Conservation (phyloP, 2,888 invertebrate genomes). For the Pegoplata infirma region DNA sequence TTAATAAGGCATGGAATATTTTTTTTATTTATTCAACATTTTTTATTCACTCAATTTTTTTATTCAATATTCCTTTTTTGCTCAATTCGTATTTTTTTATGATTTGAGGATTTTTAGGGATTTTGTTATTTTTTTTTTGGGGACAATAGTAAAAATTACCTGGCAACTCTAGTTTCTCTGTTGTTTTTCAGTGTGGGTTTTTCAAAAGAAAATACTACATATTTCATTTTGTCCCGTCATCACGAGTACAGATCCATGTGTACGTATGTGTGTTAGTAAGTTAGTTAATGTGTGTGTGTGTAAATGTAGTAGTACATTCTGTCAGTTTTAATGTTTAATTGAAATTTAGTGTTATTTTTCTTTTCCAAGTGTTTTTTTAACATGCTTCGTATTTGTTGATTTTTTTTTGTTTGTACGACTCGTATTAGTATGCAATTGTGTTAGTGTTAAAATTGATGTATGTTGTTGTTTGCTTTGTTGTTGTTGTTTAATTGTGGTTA, state of each 20-base stretch:
- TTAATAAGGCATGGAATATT: too few species aligned
- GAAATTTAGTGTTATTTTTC: slow-evolving; percentile 56
- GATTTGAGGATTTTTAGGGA: too few species aligned
- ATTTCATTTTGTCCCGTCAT: slow-evolving; percentile 3
- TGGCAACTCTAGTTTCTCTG: too few species aligned
- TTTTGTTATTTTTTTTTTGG: too few species aligned
- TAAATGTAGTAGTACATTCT: too few species aligned
- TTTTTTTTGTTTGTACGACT: not conserved
- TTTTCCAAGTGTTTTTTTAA: slow-evolving; percentile 34
- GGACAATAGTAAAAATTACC: too few species aligned
- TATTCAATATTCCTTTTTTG: too few species aligned
- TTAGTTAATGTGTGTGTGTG: not conserved
- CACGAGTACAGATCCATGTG: not conserved
- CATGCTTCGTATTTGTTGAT: not conserved
- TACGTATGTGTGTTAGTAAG: not conserved
- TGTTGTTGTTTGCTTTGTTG: slow-evolving; percentile 7
- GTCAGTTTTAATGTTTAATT: slow-evolving; percentile 50
- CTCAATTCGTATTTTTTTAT: too few species aligned
- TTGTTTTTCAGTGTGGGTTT: too few species aligned
- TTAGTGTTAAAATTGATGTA: slow-evolving; percentile 23
- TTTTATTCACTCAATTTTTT: too few species aligned
- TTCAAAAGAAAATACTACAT: not conserved
- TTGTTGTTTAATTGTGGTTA: slow-evolving; percentile 21
- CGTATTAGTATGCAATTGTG: not conserved
- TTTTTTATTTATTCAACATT: too few species aligned